A percentile compares a stretch with the other conserved stretches of the same genome.
These are phyloP conservation scores for Andrena camellia DNA, from an alignment of 2,888 invertebrate species.

Conservation along the genomic window DNA sequence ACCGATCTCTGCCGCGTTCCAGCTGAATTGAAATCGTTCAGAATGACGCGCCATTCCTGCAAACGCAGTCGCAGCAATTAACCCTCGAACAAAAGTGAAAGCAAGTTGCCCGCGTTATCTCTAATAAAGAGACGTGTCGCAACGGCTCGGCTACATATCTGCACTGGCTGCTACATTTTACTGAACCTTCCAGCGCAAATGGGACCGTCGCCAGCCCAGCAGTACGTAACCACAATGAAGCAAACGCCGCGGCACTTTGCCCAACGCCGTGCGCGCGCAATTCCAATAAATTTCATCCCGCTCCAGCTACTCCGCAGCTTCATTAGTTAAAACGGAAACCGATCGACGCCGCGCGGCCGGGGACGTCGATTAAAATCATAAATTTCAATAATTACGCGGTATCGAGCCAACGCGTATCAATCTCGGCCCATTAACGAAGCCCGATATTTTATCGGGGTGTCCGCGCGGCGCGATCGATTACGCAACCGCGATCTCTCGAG, in stretches of 20 bases:
- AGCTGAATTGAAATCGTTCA: no score
- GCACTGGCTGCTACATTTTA: background rate
- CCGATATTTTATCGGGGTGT: constrained; percentile 47
- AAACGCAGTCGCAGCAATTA: background rate
- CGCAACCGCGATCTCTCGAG: constrained; percentile 41
- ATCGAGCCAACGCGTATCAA: constrained; percentile 32
- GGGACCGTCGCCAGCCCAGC: background rate
- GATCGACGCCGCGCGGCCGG: background rate
- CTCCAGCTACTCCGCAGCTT: background rate
- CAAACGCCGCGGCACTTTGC: background rate
- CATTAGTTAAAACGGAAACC: constrained; percentile 18
- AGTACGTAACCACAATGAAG: background rate
- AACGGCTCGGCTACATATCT: background rate
- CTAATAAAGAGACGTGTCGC: constrained; percentile 13
- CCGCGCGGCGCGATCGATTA: constrained; percentile 24
- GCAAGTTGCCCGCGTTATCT: background rate
- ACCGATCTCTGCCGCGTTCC: no score
- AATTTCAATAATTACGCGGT: constrained; percentile 39
- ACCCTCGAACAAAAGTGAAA: constrained; percentile 29
- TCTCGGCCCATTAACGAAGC: constrained; percentile 43
- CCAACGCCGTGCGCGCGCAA: background rate
- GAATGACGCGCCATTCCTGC: no score
- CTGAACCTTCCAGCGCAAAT: no score
- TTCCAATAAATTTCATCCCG: constrained; percentile 26
- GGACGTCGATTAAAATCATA: constrained; percentile 30